phyloP scores from a whole-genome alignment of 2,113 vertebrate genomes.

The Rhea americana region DNA sequence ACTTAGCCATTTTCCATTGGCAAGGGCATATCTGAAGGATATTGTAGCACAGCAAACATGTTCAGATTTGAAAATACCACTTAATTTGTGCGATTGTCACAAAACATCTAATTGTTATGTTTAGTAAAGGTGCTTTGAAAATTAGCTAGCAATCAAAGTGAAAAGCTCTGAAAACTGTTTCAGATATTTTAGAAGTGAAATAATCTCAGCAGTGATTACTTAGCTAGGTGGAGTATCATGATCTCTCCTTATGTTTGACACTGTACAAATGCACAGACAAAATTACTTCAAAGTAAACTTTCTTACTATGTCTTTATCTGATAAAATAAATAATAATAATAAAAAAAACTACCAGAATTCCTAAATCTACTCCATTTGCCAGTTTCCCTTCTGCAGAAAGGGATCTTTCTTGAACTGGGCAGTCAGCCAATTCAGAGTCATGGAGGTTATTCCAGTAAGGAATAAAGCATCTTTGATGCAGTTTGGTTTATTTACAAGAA shows the following conservation, averaged over 20 bases:
- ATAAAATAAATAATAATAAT: background rate
- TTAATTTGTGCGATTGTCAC: background rate
- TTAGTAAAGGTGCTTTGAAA: background rate
- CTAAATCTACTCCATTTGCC: background rate
- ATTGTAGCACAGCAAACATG: background rate
- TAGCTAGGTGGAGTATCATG: background rate
- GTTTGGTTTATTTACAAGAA: background rate
- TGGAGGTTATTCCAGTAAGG: background rate
- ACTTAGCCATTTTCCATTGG: background rate
- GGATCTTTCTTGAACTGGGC: background rate
- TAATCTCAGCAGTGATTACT: background rate
- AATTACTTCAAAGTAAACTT: background rate
- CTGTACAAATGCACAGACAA: background rate
- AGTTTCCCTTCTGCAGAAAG: background rate
- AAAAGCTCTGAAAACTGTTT: background rate
- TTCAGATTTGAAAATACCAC: background rate
- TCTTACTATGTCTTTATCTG: background rate
- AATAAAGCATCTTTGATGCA: background rate
- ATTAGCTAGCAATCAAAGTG: background rate
- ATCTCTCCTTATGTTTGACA: background rate
- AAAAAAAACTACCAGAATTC: rapidly evolving
- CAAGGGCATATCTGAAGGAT: background rate
- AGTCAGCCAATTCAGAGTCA: background rate
- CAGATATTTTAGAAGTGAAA: background rate
- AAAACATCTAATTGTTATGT: background rate